phyloP scores from a whole-genome alignment of 2,797 vertebrate species.

The Denticeps clupeoides region DNA sequence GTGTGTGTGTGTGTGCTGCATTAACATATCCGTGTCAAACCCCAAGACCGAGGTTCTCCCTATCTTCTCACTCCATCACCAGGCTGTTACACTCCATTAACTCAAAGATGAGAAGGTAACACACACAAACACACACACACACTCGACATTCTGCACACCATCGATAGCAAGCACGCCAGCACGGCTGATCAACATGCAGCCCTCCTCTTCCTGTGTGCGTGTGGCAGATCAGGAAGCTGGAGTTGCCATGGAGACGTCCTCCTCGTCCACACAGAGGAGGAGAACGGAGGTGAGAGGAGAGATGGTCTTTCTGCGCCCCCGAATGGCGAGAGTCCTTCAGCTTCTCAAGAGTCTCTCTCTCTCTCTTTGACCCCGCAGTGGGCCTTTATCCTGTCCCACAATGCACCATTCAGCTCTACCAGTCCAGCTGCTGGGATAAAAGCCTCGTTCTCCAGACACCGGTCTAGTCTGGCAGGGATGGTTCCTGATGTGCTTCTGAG shows the following conservation, averaged over 20 bases:
- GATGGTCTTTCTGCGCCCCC: too few species aligned
- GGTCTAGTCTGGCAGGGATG: too few species aligned
- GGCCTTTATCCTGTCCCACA: constrained; percentile 7
- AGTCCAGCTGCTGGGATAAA: too few species aligned
- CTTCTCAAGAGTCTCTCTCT: too few species aligned
- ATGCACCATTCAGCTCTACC: constrained; percentile 11
- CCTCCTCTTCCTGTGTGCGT: neutral
- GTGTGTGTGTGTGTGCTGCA: neutral
- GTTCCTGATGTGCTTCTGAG: too few species aligned
- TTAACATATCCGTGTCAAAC: constrained; percentile 18
- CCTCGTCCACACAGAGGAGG: too few species aligned
- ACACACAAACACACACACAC: constrained; percentile 1
- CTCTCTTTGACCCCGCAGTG: too few species aligned
- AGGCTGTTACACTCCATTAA: constrained; percentile 31
- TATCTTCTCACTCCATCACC: constrained; percentile 11
- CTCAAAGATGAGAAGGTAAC: constrained; percentile 26
- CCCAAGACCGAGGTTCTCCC: constrained; percentile 5
- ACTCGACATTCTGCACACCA: neutral
- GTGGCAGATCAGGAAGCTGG: too few species aligned
- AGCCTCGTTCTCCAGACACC: too few species aligned
- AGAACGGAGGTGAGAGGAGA: too few species aligned
- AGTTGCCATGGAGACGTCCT: too few species aligned
- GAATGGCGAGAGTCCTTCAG: too few species aligned
- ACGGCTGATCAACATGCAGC: neutral
- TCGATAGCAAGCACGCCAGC: neutral